A percentile compares a stretch with the other conserved stretches of the same genome.
Evolutionary conservation across 1,140 invertebrate species (phyloP).

Genomic region (Thaumetopoea pityocampa): DNA sequence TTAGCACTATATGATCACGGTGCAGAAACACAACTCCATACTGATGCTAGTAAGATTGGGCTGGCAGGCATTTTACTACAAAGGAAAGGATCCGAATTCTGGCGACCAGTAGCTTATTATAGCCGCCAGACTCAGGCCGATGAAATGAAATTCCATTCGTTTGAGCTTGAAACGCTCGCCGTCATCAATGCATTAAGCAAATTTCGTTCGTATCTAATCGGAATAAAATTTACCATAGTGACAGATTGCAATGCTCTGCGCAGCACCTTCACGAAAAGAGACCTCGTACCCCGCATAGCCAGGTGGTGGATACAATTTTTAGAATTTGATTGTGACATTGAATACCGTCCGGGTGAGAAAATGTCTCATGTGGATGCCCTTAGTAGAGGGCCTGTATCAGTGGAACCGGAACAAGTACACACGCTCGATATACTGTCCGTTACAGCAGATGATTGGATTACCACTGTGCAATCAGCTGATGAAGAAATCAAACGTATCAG

Average conservation of each 20-base stretch:
- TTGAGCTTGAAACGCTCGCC: slow-evolving; percentile 42
- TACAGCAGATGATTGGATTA: slow-evolving; percentile 22
- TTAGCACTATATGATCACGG: slow-evolving; percentile 23
- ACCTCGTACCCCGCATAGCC: slow-evolving; percentile 31
- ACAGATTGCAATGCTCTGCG: slow-evolving; percentile 41
- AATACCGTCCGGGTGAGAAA: slow-evolving; percentile 17
- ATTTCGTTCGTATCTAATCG: slow-evolving; percentile 61
- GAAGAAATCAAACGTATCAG: slow-evolving; percentile 25
- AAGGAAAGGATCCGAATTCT: neutral
- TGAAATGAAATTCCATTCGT: slow-evolving; percentile 21
- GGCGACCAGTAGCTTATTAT: slow-evolving; percentile 28
- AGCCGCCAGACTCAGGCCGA: slow-evolving; percentile 23
- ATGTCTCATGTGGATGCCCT: slow-evolving; percentile 22
- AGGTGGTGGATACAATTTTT: slow-evolving; percentile 16
- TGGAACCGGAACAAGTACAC: neutral
- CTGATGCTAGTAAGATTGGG: slow-evolving; percentile 26
- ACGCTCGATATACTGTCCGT: slow-evolving; percentile 12
- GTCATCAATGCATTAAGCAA: slow-evolving; percentile 59
- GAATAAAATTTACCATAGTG: slow-evolving; percentile 60
- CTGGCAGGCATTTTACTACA: slow-evolving; percentile 28
- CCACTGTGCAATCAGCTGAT: slow-evolving; percentile 28
- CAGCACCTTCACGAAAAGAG: slow-evolving; percentile 28
- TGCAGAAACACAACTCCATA: slow-evolving; percentile 23
- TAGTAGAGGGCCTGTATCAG: slow-evolving; percentile 12
- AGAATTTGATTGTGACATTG: slow-evolving; percentile 9